Conservation (phyloP, 2,888 invertebrate species). For the Spialia ferax region DNA sequence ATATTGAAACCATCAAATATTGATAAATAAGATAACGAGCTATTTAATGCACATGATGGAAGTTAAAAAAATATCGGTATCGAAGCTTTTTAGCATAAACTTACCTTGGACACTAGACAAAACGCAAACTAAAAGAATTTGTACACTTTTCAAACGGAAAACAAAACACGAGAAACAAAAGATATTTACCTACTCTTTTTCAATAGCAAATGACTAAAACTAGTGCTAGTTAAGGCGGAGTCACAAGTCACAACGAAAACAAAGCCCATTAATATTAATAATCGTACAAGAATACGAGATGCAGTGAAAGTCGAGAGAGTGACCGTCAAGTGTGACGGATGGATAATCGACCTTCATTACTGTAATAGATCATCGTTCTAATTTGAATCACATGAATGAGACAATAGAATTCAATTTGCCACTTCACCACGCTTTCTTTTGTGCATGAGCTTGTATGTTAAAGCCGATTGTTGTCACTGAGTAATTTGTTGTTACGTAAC, state of each 20-base stretch:
- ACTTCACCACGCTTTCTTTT: conserved; percentile 15
- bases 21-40: too few relatives aligned
- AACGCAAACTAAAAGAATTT: too few relatives aligned
- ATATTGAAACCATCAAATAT: too few relatives aligned
- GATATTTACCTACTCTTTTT: too few relatives aligned
- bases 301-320: conserved; percentile 61
- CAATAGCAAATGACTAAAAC: neutral
- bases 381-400: conserved; percentile 21
- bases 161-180: too few relatives aligned
- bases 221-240: conserved; percentile 27
- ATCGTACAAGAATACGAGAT: conserved; percentile 49
- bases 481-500: conserved; percentile 22
- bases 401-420: conserved; percentile 19
- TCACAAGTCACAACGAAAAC: conserved; percentile 50
- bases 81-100: too few relatives aligned
- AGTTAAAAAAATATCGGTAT: too few relatives aligned
- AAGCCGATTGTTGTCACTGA: conserved; percentile 21
- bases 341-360: conserved; percentile 53
- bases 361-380: neutral
- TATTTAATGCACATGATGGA: too few relatives aligned
- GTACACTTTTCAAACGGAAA: too few relatives aligned
- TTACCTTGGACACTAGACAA: too few relatives aligned
- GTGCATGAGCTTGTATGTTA: conserved; percentile 11
- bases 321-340: conserved; percentile 60
- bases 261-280: conserved; percentile 54